Evolutionary conservation across 2,113 vertebrate genomes (phyloP).

Genomic region (Aleadryas rufinucha): DNA sequence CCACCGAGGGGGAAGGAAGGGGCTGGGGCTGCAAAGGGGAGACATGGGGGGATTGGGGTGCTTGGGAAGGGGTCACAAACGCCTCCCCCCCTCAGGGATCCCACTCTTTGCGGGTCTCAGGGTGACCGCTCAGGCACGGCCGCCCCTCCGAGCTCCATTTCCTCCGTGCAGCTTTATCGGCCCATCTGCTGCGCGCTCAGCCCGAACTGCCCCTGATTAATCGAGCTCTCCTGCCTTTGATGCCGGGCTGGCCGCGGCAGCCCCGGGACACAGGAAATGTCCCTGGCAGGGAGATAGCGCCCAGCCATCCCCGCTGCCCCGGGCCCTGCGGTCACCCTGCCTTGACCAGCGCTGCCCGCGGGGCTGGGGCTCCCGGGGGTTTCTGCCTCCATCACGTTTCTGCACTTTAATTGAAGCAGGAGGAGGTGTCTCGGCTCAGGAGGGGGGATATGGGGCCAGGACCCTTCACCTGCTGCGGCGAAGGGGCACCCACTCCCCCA

Average conservation of each 20-base stretch:
- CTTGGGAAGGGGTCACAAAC: not conserved
- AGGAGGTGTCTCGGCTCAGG: not conserved
- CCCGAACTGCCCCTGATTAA: conserved; percentile 85
- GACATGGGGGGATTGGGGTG: accelerated
- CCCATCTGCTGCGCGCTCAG: conserved; percentile 85
- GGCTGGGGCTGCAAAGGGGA: not conserved
- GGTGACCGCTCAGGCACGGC: conserved; percentile 70
- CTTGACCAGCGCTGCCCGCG: conserved; percentile 62
- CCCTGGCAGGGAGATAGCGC: conserved; percentile 63
- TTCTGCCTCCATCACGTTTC: not conserved
- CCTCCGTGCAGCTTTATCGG: conserved; percentile 80
- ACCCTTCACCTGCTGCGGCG: not conserved
- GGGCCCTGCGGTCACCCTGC: conserved; percentile 65
- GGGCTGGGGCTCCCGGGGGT: not conserved
- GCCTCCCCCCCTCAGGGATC: not conserved
- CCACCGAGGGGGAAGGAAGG: accelerated
- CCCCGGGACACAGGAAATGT: conserved; percentile 73
- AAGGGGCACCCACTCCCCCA: accelerated
- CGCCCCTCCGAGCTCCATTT: conserved; percentile 82
- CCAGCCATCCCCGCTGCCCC: conserved; percentile 56
- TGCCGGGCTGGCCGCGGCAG: conserved; percentile 70
- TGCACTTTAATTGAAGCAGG: not conserved
- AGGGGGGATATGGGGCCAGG: not conserved
- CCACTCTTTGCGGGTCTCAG: conserved; percentile 27
- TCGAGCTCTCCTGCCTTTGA: conserved; percentile 78